Percentiles rank a stretch among this genome's conserved stretches.
Conservation (phyloP, 2,888 invertebrate genomes). For the Folsomia manolachei region DNA sequence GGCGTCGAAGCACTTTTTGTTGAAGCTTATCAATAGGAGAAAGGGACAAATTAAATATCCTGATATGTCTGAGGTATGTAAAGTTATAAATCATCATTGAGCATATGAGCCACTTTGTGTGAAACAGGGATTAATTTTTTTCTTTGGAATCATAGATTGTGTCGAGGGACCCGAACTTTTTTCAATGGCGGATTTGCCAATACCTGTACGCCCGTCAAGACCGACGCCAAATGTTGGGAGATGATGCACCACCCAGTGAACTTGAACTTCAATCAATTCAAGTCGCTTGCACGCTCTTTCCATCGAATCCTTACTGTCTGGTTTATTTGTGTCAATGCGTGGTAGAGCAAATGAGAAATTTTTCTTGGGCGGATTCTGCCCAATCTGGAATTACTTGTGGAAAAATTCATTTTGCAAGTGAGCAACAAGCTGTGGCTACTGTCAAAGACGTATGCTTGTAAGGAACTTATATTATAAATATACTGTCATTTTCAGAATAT, state of each 20-base stretch:
- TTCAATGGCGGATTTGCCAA: constrained; percentile 25
- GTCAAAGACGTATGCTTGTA: constrained; percentile 27
- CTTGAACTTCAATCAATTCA: constrained; percentile 22
- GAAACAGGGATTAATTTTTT: neutral
- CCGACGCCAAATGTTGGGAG: neutral
- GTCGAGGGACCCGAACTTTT: constrained; percentile 25
- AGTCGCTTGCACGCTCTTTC: constrained; percentile 20
- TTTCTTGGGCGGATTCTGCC: neutral
- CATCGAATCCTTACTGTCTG: constrained; percentile 26
- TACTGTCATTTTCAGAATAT: neutral
- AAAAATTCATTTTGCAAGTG: constrained; percentile 12
- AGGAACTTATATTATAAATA: too few relatives aligned
- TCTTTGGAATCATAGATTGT: constrained; percentile 17
- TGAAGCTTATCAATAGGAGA: neutral
- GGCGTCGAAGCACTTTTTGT: constrained; percentile 29
- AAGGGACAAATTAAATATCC: constrained; percentile 8
- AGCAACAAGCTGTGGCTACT: constrained; percentile 9
- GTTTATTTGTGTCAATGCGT: constrained; percentile 17
- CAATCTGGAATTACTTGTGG: constrained; percentile 10
- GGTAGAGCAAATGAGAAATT: constrained; percentile 14
- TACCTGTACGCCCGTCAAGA: constrained; percentile 10
- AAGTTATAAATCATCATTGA: constrained; percentile 9
- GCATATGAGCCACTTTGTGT: neutral
- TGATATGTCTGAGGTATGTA: neutral
- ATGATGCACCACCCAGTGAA: neutral